Evolutionary conservation across 2,797 vertebrate genomes (phyloP).

Genomic region (Tolypeutes matacus): DNA sequence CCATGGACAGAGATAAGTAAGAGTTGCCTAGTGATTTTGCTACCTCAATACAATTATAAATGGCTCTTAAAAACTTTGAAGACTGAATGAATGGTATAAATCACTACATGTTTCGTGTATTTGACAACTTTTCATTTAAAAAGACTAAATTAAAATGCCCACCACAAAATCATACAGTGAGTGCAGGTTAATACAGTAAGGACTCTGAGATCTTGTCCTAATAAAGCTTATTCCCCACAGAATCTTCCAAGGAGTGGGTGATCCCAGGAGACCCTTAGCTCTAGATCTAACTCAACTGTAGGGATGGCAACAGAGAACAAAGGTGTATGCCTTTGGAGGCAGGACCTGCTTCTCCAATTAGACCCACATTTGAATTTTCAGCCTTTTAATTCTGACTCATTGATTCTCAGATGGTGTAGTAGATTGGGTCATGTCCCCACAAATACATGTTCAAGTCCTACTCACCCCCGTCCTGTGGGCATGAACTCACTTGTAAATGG

Average conservation of each 20-base stretch:
- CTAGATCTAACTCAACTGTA: background rate
- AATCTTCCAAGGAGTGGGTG: background rate
- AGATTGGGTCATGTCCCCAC: too few species aligned
- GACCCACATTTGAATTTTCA: constrained; percentile 2
- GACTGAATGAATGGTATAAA: constrained; percentile 36
- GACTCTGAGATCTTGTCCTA: background rate
- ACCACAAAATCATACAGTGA: background rate
- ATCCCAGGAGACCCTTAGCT: background rate
- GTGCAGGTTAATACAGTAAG: background rate
- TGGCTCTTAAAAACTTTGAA: background rate
- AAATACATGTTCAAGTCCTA: too few species aligned
- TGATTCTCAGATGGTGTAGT: background rate
- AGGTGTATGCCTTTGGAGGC: background rate
- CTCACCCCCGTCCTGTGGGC: too few species aligned
- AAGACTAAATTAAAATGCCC: background rate
- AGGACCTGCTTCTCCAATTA: constrained; percentile 22
- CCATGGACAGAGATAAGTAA: constrained; percentile 38
- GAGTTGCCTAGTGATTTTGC: constrained; percentile 20
- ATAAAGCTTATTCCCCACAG: background rate
- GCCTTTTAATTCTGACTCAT: background rate
- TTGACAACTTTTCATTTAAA: constrained; percentile 49
- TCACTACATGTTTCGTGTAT: background rate
- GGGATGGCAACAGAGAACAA: background rate
- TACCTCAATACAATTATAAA: constrained; percentile 53
- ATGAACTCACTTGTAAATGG: too few species aligned